A percentile compares a stretch with the other conserved stretches of the same genome.
These are phyloP conservation scores for Spongilla lacustris DNA, from an alignment of 37 sponge, comb jelly and placozoan genomes.

Conservation along the genomic window DNA sequence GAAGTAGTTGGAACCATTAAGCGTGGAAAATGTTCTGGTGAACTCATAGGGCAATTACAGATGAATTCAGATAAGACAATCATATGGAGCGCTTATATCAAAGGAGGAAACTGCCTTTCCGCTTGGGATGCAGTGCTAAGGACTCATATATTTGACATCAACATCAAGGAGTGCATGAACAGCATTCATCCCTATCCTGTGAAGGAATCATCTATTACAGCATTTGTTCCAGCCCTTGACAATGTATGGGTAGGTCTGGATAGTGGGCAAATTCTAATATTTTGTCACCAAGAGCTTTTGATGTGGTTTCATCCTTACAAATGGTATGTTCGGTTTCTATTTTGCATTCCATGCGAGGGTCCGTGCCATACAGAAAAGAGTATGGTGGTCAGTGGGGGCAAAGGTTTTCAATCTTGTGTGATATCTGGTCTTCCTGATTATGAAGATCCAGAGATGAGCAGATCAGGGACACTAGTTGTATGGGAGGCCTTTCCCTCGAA, in stretches of 20 bases:
- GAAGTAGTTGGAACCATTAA: slow-evolving; percentile 37
- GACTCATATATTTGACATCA: slow-evolving; percentile 49
- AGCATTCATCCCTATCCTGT: background rate
- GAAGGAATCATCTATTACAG: slow-evolving; percentile 64
- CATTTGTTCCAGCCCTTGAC: slow-evolving; percentile 72
- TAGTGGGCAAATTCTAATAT: slow-evolving; percentile 81
- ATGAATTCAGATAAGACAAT: slow-evolving; percentile 18
- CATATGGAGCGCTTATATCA: slow-evolving; percentile 81
- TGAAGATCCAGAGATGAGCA: too few species aligned
- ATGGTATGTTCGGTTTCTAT: slow-evolving; percentile 70
- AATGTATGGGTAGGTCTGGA: slow-evolving; percentile 87
- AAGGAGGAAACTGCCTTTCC: slow-evolving; percentile 39
- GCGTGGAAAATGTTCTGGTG: slow-evolving; percentile 5
- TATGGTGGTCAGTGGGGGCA: slow-evolving; percentile 74
- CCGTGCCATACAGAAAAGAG: slow-evolving; percentile 66
- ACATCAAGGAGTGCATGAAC: slow-evolving; percentile 16
- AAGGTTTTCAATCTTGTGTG: slow-evolving; percentile 42
- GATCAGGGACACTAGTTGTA: slow-evolving; percentile 53
- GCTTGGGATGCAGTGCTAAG: slow-evolving; percentile 67
- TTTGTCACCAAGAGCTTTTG: slow-evolving; percentile 59
- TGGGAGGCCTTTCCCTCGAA: slow-evolving; percentile 67
- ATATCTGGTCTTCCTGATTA: too few species aligned
- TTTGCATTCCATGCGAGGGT: slow-evolving; percentile 44
- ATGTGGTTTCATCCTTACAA: slow-evolving; percentile 68
- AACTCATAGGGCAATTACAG: slow-evolving; percentile 54